Conservation (phyloP, 2,797 vertebrate species). For the Simalia tracyae region DNA sequence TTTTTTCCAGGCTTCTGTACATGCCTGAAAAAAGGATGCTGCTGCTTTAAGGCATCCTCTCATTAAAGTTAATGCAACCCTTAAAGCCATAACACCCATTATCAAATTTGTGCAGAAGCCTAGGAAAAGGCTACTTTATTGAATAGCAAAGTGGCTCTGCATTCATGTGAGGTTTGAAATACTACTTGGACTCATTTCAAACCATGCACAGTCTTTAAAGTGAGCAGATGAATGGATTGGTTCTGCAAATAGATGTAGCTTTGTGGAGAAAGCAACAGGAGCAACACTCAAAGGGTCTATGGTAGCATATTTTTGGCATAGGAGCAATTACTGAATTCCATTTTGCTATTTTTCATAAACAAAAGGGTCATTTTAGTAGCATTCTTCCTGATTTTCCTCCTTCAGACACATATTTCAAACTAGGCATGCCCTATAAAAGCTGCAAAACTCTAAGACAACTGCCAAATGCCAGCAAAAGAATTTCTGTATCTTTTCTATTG, state of each 20-base stretch:
- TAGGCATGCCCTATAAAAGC: not conserved
- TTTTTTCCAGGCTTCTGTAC: too few species aligned
- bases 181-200: not conserved
- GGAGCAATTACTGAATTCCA: conserved; percentile 17
- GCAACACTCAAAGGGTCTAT: conserved; percentile 53
- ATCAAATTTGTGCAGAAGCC: too few species aligned
- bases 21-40: too few species aligned
- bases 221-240: conserved; percentile 44
- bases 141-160: not conserved
- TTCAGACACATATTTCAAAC: not conserved
- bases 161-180: not conserved
- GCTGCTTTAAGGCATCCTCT: too few species aligned
- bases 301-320: conserved; percentile 53
- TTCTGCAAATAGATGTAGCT: conserved; percentile 55
- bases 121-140: too few species aligned
- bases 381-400: not conserved
- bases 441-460: not conserved
- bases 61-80: too few species aligned
- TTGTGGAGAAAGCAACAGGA: conserved; percentile 61
- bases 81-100: too few species aligned
- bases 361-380: conserved; percentile 14
- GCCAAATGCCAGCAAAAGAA: not conserved
- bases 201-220: not conserved
- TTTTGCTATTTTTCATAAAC: conserved; percentile 36
- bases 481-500: not conserved